Base-by-base conservation (phyloP, 2,113 vertebrate species). In the Lycocorax pyrrhopterus region DNA sequence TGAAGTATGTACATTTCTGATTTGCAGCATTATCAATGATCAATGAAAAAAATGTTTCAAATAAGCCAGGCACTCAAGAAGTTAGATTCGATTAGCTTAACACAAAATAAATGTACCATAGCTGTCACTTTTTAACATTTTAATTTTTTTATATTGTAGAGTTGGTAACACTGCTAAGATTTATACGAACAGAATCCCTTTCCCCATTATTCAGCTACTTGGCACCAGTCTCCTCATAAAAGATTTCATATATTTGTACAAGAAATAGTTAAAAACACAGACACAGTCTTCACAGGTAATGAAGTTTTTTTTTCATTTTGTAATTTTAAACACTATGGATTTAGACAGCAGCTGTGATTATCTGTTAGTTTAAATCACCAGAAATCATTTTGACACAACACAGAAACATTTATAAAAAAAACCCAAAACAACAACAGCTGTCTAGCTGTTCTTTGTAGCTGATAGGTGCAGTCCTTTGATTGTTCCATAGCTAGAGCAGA, bases 191-290 rank as follows among this genome's bases (percentile, higher is more conserved):
- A 99, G 98, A 99, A 98, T 98, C 98, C 99, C 98, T 98, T 98
- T 98, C 98, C 98, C 98, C 98, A 96, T 98, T 99, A 98, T 98
- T 99, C 98, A 98, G 98, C 98, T 99, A 99, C 98, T 99, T 99
- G 99, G 99, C 99, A 99, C 99, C 99, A 99, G 99, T 98, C 99
- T 99, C 99, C 99, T 99, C 99, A 99, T 99, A 99, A 99, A 99
- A 99, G 98, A 99, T 99, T 99, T 99, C 99, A 99, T 99, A 99
- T 99, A 99, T 99, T 99, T 99, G 98, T 99, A 99, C 99, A 99
- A 99, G 99, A 99, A 99, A 99, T 99, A 99, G 99, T 99, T 99
- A 99, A 99, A 99, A 99, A 99, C 99, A 99, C 99, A 99, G 98
- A 99, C 99, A 99, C 99, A 99, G 98, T 99, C 98, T 99, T 99